A percentile compares a stretch with the other conserved stretches of the same genome.
These are phyloP conservation scores for Coreoperca whiteheadi DNA, from an alignment of 2,113 vertebrate species.

Conservation along the genomic window DNA sequence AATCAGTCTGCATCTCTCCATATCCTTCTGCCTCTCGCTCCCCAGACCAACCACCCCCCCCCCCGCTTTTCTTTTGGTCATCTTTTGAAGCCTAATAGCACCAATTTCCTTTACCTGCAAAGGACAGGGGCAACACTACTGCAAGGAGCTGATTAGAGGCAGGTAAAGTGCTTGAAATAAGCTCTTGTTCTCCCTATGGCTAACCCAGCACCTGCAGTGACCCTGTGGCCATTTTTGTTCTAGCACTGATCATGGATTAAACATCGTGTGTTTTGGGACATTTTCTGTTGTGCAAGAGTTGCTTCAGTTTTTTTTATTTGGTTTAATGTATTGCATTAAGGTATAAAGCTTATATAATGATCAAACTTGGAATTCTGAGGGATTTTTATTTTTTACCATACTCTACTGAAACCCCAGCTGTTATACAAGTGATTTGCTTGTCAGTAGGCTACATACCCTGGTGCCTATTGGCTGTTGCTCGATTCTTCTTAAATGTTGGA, in stretches of 20 bases:
- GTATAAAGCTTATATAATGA: conserved; percentile 14
- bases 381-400: background rate
- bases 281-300: background rate
- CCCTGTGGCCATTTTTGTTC: conserved; percentile 44
- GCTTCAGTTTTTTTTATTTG: background rate
- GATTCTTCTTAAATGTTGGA: conserved; percentile 66
- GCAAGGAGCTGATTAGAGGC: conserved; percentile 55
- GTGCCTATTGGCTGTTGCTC: conserved; percentile 21
- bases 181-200: conserved; percentile 34
- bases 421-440: background rate
- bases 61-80: conserved; percentile 3
- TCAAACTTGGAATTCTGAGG: background rate
- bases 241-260: conserved; percentile 21
- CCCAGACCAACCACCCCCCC: background rate
- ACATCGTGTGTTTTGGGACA: background rate
- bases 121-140: conserved; percentile 41
- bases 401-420: background rate
- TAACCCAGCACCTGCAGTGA: conserved; percentile 32
- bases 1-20: conserved; percentile 57
- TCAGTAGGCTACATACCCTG: conserved; percentile 61
- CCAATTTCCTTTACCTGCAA: conserved; percentile 34
- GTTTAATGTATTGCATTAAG: background rate
- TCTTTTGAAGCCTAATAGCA: conserved; percentile 11
- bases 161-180: conserved; percentile 62
- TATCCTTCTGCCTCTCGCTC: conserved; percentile 38